A percentile compares a stretch with the other conserved stretches of the same genome.
phyloP scores from a whole-genome alignment of 2,888 invertebrate species.

The Leuctra nigra region DNA sequence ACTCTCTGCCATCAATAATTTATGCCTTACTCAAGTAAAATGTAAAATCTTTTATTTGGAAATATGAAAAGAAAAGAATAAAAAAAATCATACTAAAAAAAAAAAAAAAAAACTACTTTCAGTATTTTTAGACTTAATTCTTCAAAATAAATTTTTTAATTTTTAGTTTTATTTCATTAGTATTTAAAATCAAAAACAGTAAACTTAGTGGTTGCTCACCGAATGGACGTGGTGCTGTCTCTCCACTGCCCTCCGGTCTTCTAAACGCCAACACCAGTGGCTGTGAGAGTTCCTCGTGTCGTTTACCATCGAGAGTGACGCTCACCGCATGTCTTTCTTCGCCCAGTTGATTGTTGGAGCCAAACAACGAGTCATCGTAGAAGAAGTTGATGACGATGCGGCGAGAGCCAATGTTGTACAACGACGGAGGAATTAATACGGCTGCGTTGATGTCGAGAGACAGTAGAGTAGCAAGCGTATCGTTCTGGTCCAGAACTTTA shows the following conservation, averaged over 20 bases:
- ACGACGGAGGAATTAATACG: slow-evolving; percentile 45
- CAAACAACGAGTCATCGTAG: slow-evolving; percentile 20
- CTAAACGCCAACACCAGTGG: slow-evolving; percentile 17
- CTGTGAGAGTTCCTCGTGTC: slow-evolving; percentile 4
- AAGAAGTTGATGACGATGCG: slow-evolving; percentile 21
- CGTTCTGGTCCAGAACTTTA: too few relatives aligned
- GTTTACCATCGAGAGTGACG: slow-evolving; percentile 18
- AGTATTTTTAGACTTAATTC: too few relatives aligned
- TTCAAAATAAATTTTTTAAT: too few relatives aligned
- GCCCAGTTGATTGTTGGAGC: too few relatives aligned
- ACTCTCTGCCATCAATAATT: too few relatives aligned
- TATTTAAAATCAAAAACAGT: not conserved
- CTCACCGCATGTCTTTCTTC: slow-evolving; percentile 12
- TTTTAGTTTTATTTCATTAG: too few relatives aligned
- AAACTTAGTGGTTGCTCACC: not conserved
- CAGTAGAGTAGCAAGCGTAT: slow-evolving; percentile 43
- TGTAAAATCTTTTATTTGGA: too few relatives aligned
- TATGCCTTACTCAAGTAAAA: too few relatives aligned
- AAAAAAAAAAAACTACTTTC: too few relatives aligned
- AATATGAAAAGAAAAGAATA: too few relatives aligned
- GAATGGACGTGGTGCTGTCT: too few relatives aligned
- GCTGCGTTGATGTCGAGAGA: slow-evolving; percentile 47
- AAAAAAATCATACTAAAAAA: too few relatives aligned
- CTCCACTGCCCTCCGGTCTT: not conserved
- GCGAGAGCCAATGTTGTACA: slow-evolving; percentile 30